Conservation (phyloP, 1,140 invertebrate species). For the Lethrus apterus region DNA sequence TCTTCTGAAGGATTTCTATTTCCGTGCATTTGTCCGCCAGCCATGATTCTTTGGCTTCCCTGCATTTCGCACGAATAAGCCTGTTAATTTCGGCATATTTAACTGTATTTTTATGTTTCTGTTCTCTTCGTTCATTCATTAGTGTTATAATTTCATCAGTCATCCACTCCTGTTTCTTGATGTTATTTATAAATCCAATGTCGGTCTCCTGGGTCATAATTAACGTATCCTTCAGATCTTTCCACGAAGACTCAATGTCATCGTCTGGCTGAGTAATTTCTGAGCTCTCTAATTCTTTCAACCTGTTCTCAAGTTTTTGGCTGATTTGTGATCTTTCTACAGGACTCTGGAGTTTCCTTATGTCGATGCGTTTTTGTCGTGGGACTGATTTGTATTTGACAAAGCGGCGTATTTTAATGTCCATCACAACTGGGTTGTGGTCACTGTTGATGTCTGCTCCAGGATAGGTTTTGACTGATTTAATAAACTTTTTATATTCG, state of each 20-base stretch:
- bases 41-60: conserved; percentile 20
- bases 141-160: conserved; percentile 1
- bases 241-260: no score
- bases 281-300: no score
- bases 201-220: no score
- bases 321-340: conserved; percentile 34
- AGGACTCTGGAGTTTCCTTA: no score
- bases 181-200: no score
- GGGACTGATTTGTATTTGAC: no score
- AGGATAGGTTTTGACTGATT: conserved; percentile 21
- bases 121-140: conserved; percentile 3
- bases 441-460: conserved; percentile 25
- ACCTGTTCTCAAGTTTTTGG: no score
- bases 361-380: no score
- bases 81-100: conserved; percentile 17
- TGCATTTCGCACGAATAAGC: conserved; percentile 14
- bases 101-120: conserved; percentile 23
- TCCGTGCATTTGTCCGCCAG: conserved; percentile 18
- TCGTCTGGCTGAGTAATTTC: no score
- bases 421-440: conserved; percentile 29
- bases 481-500: conserved; percentile 27
- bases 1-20: conserved; percentile 18
- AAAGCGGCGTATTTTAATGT: no score
- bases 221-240: no score
- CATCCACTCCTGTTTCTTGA: no score